Evolutionary conservation across 2,888 invertebrate genomes (phyloP).

Genomic region (Rhamphomyia laevipes): DNA sequence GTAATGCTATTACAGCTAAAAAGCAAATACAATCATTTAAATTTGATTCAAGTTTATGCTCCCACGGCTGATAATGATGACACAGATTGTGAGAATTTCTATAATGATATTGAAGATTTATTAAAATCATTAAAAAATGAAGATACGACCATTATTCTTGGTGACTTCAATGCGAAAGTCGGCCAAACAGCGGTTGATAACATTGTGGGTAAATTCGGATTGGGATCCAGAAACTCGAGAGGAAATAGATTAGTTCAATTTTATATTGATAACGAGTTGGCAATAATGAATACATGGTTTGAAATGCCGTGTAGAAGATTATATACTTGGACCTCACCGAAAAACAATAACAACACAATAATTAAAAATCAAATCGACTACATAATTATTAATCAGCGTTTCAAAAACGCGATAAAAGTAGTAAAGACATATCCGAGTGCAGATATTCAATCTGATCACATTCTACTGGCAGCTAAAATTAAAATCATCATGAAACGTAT

Average conservation of each 20-base stretch:
- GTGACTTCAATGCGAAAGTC: not conserved
- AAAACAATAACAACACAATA: not conserved
- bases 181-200: not conserved
- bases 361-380: not conserved
- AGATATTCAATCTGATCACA: not conserved
- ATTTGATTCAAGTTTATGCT: not conserved
- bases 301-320: not conserved
- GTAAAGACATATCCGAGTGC: not conserved
- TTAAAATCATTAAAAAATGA: too few relatives aligned
- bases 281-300: not conserved
- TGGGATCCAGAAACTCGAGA: not conserved
- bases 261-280: not conserved
- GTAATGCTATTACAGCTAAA: too few relatives aligned
- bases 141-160: too few relatives aligned
- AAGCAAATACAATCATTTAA: not conserved
- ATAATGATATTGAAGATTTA: not conserved
- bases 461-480: too few relatives aligned
- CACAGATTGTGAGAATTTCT: not conserved
- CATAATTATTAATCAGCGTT: not conserved
- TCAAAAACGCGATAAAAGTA: not conserved
- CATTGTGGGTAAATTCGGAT: not conserved
- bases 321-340: not conserved
- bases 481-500: too few relatives aligned
- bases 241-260: not conserved
- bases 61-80: not conserved